Percentiles rank a stretch among this genome's conserved stretches.
Evolutionary conservation across 1,140 invertebrate species (phyloP).

Genomic region (Neuroterus valhalla): DNA sequence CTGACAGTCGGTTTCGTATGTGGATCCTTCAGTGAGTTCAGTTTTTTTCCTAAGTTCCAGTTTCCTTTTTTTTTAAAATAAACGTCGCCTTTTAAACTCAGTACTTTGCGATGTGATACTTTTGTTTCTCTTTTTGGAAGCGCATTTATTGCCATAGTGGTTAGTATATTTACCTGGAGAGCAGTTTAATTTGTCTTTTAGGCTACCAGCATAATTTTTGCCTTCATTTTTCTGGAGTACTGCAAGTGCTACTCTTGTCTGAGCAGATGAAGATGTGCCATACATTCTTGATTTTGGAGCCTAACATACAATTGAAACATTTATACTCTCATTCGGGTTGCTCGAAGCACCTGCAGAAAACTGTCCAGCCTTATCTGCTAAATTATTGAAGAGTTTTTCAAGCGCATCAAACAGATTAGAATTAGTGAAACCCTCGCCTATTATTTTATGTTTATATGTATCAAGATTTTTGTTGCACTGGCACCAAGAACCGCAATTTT

Average conservation of each 20-base stretch:
- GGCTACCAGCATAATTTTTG: conserved; percentile 1
- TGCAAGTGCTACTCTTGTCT: neutral
- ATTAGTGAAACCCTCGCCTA: conserved; percentile 11
- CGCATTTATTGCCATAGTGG: conserved; percentile 15
- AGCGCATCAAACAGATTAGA: neutral
- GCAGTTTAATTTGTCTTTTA: neutral
- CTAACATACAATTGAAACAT: conserved; percentile 22
- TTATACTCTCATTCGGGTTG: conserved; percentile 32
- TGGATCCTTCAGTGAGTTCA: neutral
- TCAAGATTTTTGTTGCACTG: neutral
- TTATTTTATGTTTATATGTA: neutral
- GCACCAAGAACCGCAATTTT: conserved; percentile 38
- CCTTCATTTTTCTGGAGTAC: conserved; percentile 31
- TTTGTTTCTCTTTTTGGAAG: conserved; percentile 28
- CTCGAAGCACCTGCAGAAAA: conserved; percentile 28
- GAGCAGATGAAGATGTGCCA: conserved; percentile 2
- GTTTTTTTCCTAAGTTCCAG: neutral
- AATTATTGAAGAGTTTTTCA: neutral
- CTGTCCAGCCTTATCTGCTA: conserved; percentile 9
- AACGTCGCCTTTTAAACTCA: too few relatives aligned
- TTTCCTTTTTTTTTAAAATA: conserved; percentile 17
- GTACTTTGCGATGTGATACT: conserved; percentile 8
- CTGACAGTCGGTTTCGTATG: too few relatives aligned
- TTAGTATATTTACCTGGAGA: conserved; percentile 23
- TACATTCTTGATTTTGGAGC: conserved; percentile 15